These are phyloP conservation scores for Phaenicophaeus curvirostris DNA, from an alignment of 2,797 vertebrate species.

Conservation along the genomic window DNA sequence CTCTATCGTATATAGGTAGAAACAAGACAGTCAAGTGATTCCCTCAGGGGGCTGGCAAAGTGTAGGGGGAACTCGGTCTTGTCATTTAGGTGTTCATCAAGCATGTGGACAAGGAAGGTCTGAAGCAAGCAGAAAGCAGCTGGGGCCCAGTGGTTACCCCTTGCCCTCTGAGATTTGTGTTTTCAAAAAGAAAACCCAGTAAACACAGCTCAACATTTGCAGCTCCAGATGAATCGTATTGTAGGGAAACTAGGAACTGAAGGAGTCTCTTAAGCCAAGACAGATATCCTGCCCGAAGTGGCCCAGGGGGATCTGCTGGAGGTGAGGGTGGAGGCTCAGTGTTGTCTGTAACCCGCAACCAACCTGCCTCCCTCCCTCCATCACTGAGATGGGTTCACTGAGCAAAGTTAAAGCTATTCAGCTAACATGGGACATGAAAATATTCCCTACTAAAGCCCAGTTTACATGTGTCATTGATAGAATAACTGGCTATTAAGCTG, in stretches of 20 bases:
- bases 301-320: not conserved
- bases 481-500: not conserved
- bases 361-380: not conserved
- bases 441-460: not conserved
- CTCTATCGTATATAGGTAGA: not conserved
- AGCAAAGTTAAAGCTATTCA: not conserved
- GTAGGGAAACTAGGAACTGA: not conserved
- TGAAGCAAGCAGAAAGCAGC: not conserved
- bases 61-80: not conserved
- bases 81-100: not conserved
- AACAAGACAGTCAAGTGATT: not conserved
- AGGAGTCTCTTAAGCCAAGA: not conserved
- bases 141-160: not conserved
- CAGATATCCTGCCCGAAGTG: not conserved
- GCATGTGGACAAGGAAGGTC: not conserved
- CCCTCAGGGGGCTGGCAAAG: not conserved
- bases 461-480: not conserved
- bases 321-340: fast-evolving
- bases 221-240: not conserved
- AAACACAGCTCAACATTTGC: not conserved
- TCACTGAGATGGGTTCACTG: not conserved
- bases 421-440: not conserved
- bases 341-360: not conserved
- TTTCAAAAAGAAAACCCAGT: not conserved
- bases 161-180: not conserved